Conservation (phyloP, 53 echinoderm and acorn worm genomes). For the Mesocentrotus franciscanus region DNA sequence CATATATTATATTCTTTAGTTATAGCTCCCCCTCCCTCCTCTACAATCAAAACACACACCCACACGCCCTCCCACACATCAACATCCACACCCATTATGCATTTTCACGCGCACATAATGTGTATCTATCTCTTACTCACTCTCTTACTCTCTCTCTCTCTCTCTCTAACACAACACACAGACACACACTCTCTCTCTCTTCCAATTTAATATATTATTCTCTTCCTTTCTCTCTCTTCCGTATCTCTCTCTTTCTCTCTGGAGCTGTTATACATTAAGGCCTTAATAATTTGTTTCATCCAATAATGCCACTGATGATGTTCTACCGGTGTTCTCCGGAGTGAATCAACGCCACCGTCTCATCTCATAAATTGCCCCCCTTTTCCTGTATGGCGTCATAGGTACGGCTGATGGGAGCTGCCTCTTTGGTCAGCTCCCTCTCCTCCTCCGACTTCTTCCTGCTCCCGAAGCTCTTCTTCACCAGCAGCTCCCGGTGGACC, state of each 20-base stretch:
- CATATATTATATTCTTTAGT: background rate
- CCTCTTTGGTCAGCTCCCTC: conserved; percentile 37
- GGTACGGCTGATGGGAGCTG: conserved; percentile 45
- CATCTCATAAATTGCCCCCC: conserved; percentile 9
- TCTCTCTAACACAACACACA: background rate
- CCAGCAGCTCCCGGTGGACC: background rate
- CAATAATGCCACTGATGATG: background rate
- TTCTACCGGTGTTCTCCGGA: background rate
- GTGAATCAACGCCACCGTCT: conserved; percentile 4
- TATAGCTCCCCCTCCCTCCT: background rate
- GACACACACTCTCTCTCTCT: background rate
- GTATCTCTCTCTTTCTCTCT: conserved; percentile 3
- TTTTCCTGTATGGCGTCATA: conserved; percentile 43
- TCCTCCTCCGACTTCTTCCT: conserved; percentile 59
- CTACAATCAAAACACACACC: background rate
- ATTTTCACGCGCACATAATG: too few species aligned
- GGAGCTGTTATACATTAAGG: background rate
- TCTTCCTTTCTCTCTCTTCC: background rate
- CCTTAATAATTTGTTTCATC: background rate
- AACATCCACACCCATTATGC: too few species aligned
- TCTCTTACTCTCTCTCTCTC: background rate
- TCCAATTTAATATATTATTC: background rate
- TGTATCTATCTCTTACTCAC: background rate
- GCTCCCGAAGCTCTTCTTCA: background rate
- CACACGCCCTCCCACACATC: too few species aligned